Base-by-base conservation (phyloP, 2,113 vertebrate species). In the Rhinogobius similis region DNA sequence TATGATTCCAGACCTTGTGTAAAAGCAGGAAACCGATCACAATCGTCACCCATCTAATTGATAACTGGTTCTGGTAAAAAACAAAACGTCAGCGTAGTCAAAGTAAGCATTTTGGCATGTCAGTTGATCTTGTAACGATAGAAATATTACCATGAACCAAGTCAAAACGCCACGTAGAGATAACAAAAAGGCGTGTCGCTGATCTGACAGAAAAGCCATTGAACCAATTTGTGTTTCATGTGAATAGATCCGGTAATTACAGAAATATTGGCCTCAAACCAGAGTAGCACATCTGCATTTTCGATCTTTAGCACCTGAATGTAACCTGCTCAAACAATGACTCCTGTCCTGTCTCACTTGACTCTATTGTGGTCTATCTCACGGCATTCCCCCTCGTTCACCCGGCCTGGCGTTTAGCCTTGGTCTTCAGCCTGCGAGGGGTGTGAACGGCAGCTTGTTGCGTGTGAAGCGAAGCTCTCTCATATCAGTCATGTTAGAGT, bases 391-490 rank as follows among this genome's bases (percentile, higher is more conserved):
- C 81, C 86, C 62, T 70, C 73, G 63, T 75, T 73, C 32, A 67
- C 29, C 43, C 10, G 0, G 2, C 10, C 23, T 66, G 72, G 43
- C 24, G 71, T 46, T 66, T 65, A 46, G 67, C 72, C 27, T 72
- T 71, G 44, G 29, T 64, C 62, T 12, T 63, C 69, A 8, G 13
- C 50, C 70, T 58, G 1, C 7, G 23, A 58, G 75, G 78, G 82
- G 72, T 71, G 80, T 82, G 73, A 82, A 73, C 79, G 38, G 36
- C 27, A 29, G 68, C 64, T 14, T 4, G 71, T 77, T 79, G 85
- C 83, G 86, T 89, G 90, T 90, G 89, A 92, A 88, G 81, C 84
- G 84, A n/a, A 81, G 77, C 62, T 71, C 80, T 86, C 78, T 84
- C 82, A 76, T 85, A 88, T 87, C 80, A 76, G 82, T 70, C 48